These are phyloP conservation scores for Drosophila triauraria DNA, from an alignment of 1,140 invertebrate species.

Conservation along the genomic window DNA sequence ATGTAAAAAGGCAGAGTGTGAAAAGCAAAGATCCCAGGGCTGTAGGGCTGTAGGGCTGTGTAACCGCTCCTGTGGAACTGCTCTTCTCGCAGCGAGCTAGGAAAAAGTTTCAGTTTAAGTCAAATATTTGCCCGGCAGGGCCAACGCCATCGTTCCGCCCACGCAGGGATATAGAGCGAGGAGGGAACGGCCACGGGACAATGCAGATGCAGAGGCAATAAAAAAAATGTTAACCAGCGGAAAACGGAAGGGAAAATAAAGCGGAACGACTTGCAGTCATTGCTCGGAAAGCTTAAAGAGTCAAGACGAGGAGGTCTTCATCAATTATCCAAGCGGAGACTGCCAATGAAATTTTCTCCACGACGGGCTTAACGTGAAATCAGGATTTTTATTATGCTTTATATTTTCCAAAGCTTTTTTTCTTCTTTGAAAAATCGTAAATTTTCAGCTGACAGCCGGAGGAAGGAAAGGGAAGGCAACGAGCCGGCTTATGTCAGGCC, in stretches of 20 bases:
- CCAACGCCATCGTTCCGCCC: background rate
- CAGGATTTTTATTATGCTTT: constrained; percentile 45
- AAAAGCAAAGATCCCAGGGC: constrained; percentile 41
- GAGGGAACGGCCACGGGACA: constrained; percentile 9
- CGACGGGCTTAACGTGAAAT: constrained; percentile 32
- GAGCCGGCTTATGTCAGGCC: constrained; percentile 49
- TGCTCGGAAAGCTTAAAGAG: constrained; percentile 30
- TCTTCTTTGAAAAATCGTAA: constrained; percentile 37
- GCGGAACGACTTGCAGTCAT: constrained; percentile 28
- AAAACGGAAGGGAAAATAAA: constrained; percentile 8
- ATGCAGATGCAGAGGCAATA: constrained; percentile 21
- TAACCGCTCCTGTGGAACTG: constrained; percentile 8
- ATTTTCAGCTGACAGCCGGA: constrained; percentile 56
- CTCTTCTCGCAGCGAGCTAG: constrained; percentile 16
- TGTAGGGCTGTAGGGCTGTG: constrained; percentile 22
- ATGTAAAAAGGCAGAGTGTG: constrained; percentile 19
- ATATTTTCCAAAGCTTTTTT: background rate
- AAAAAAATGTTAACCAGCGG: constrained; percentile 5
- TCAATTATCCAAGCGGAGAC: constrained; percentile 37
- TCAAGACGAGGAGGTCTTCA: constrained; percentile 14
- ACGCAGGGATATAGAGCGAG: constrained; percentile 1
- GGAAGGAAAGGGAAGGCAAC: constrained; percentile 6
- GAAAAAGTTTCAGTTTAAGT: constrained; percentile 52
- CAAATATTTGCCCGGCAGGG: constrained; percentile 48
- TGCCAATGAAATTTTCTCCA: constrained; percentile 43